phyloP scores from a whole-genome alignment of 2,113 vertebrate genomes.

The Larimichthys crocea region DNA sequence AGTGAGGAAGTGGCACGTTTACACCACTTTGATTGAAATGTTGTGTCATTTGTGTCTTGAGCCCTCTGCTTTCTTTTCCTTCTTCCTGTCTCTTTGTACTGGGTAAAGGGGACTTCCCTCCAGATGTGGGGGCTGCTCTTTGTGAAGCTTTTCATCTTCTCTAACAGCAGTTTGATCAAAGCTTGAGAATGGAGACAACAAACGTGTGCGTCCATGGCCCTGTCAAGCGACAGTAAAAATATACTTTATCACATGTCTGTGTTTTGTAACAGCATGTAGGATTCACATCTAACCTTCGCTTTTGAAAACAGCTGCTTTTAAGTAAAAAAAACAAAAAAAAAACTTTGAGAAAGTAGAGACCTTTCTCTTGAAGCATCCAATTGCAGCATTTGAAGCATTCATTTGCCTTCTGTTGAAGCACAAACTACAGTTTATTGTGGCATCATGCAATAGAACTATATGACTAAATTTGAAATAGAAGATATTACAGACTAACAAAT shows the following conservation, averaged over 20 bases:
- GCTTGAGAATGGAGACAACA: slow-evolving; percentile 43
- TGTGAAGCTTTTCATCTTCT: slow-evolving; percentile 56
- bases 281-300: not conserved
- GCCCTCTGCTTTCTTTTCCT: slow-evolving; percentile 59
- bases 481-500: not conserved
- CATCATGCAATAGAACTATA: not conserved
- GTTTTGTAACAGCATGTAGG: slow-evolving; percentile 19
- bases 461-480: not conserved
- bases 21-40: slow-evolving; percentile 70
- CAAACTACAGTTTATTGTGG: not conserved
- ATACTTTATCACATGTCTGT: slow-evolving; percentile 6
- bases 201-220: slow-evolving; percentile 60
- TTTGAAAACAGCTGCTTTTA: not conserved
- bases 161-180: slow-evolving; percentile 70
- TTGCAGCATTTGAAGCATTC: not conserved
- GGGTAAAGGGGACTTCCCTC: slow-evolving; percentile 68
- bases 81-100: slow-evolving; percentile 75
- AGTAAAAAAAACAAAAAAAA: not conserved
- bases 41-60: slow-evolving; percentile 71
- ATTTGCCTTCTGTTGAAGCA: not conserved
- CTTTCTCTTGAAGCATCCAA: not conserved
- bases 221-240: slow-evolving; percentile 69
- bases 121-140: slow-evolving; percentile 68
- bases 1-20: slow-evolving; percentile 57
- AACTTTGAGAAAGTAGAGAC: not conserved